Conservation (phyloP, 2,888 invertebrate species). For the Metallyticus violacea region DNA sequence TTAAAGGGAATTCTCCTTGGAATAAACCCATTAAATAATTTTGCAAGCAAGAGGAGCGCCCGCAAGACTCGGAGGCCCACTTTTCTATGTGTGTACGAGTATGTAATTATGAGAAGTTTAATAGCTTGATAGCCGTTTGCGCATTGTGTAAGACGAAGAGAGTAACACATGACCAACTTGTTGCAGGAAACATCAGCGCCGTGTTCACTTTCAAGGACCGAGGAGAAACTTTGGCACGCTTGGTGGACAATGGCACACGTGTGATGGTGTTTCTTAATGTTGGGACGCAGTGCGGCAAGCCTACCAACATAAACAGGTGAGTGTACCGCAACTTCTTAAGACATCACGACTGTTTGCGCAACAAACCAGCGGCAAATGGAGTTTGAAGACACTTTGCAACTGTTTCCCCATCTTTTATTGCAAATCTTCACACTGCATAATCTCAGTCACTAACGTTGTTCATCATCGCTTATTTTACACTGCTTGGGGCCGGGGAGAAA, state of each 20-base stretch:
- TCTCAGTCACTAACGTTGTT: too few species aligned
- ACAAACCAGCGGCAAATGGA: not conserved
- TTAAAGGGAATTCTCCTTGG: too few species aligned
- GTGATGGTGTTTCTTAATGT: conserved; percentile 69
- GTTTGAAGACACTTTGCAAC: too few species aligned
- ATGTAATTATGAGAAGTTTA: too few species aligned
- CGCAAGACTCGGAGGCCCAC: too few species aligned
- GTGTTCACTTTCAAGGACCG: conserved; percentile 78
- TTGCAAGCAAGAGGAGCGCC: too few species aligned
- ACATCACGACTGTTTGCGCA: not conserved
- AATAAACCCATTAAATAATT: too few species aligned
- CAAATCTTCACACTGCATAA: too few species aligned
- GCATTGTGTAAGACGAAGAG: conserved; percentile 1
- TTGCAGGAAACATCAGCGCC: conserved; percentile 74
- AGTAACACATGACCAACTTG: conserved; percentile 9
- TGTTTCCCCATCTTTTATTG: too few species aligned
- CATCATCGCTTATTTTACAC: too few species aligned
- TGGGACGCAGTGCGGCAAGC: conserved; percentile 58
- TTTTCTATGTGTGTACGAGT: too few species aligned
- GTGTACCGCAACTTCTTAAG: conserved; percentile 25
- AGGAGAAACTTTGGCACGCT: conserved; percentile 68
- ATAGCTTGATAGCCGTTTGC: not conserved
- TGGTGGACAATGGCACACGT: conserved; percentile 66
- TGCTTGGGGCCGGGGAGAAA: too few species aligned
- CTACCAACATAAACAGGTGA: conserved; percentile 71